phyloP scores from a whole-genome alignment of 2,888 invertebrate genomes.

The Catocala nupta region DNA sequence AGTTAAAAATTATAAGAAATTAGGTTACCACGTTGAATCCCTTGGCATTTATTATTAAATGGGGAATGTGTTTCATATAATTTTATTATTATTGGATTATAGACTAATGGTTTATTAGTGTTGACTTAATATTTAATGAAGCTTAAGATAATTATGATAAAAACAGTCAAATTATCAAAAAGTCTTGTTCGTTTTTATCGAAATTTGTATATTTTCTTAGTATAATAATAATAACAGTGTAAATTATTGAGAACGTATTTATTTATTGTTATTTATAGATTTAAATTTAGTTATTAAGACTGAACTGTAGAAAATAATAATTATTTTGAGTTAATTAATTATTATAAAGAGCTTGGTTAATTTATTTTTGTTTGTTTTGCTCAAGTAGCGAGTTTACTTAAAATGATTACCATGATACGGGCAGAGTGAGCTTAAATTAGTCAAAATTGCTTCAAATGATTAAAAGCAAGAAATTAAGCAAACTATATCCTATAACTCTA shows the following conservation, averaged over 20 bases:
- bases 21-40: constrained; percentile 1
- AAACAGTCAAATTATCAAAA: neutral
- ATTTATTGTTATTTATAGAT: constrained; percentile 70
- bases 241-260: constrained; percentile 73
- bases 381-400: constrained; percentile 13
- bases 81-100: too few species aligned
- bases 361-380: constrained; percentile 23
- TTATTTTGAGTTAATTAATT: constrained; percentile 42
- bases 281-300: constrained; percentile 66
- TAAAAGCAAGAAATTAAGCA: neutral
- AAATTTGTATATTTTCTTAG: constrained; percentile 50
- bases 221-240: constrained; percentile 55
- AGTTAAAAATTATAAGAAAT: neutral
- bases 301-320: constrained; percentile 57
- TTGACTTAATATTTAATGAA: neutral
- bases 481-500: too few species aligned
- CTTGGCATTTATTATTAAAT: constrained; percentile 1
- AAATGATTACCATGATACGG: constrained; percentile 36
- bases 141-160: neutral
- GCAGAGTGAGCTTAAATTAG: constrained; percentile 22
- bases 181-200: too few species aligned
- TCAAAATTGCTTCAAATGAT: neutral
- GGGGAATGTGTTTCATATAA: neutral
- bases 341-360: constrained; percentile 26
- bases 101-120: too few species aligned